Conservation (phyloP, 2,888 invertebrate genomes). For the Luffia ferchaultella region DNA sequence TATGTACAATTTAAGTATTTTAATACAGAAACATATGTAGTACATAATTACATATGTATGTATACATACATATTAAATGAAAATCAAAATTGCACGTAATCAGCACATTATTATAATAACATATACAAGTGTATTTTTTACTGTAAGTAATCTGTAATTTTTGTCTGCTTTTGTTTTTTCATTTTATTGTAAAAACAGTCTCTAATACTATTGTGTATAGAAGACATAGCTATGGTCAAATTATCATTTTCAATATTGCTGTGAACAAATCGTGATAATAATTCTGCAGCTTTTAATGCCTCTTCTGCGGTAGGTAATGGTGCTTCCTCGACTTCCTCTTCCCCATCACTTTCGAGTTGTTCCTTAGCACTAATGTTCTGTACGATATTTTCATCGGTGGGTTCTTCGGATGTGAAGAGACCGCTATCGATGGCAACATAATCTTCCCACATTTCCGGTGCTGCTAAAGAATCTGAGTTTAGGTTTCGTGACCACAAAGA, state of each 20-base stretch:
- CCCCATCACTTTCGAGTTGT: constrained; percentile 17
- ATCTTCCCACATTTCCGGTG: constrained; percentile 16
- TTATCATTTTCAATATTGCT: constrained; percentile 16
- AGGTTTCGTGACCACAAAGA: constrained; percentile 17
- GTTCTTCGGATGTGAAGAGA: constrained; percentile 19
- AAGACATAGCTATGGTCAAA: constrained; percentile 12
- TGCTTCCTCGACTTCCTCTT: constrained; percentile 18
- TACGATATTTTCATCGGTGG: constrained; percentile 18
- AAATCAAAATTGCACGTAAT: no score
- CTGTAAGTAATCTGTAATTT: background rate
- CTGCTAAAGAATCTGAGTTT: constrained; percentile 16
- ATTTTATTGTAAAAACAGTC: background rate
- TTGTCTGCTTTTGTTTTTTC: background rate
- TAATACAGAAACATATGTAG: no score
- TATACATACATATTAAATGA: no score
- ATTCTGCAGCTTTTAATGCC: constrained; percentile 19
- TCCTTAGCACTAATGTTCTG: constrained; percentile 16
- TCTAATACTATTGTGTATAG: background rate
- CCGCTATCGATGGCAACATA: constrained; percentile 18
- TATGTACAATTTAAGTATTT: no score
- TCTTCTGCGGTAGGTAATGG: constrained; percentile 20
- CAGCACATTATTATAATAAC: no score
- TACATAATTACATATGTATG: no score
- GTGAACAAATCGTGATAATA: constrained; percentile 19
- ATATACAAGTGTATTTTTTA: background rate